Conservation (phyloP, 2,888 invertebrate genomes). For the Horisme vitalbata region DNA sequence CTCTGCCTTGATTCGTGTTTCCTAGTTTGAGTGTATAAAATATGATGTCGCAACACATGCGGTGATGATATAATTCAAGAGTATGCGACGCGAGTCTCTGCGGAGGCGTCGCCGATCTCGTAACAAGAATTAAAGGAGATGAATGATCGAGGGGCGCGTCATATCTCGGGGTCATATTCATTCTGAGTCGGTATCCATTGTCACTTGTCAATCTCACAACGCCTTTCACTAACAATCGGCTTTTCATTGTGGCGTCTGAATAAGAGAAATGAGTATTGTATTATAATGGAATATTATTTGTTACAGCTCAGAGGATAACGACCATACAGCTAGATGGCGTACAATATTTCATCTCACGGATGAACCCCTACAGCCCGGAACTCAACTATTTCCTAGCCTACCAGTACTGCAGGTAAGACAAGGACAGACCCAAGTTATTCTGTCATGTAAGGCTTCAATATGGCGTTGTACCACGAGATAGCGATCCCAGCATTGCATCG, state of each 20-base stretch:
- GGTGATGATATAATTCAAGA: constrained; percentile 19
- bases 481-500: constrained; percentile 58
- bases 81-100: constrained; percentile 28
- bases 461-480: constrained; percentile 47
- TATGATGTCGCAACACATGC: constrained; percentile 21
- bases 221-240: constrained; percentile 13
- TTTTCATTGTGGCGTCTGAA: constrained; percentile 11
- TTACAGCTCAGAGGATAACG: constrained; percentile 92
- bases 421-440: constrained; percentile 30
- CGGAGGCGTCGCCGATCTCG: constrained; percentile 46
- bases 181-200: constrained; percentile 50
- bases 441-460: constrained; percentile 29
- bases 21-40: constrained; percentile 16
- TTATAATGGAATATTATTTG: constrained; percentile 40
- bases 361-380: constrained; percentile 94
- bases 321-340: constrained; percentile 93
- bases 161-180: constrained; percentile 53
- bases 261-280: constrained; percentile 7
- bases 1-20: constrained; percentile 3
- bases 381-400: constrained; percentile 94
- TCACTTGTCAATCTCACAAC: constrained; percentile 37
- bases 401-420: constrained; percentile 88
- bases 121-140: constrained; percentile 44
- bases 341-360: constrained; percentile 92
- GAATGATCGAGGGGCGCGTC: constrained; percentile 46